Conservation (phyloP, 2,113 vertebrate genomes). For the Zapus hudsonius region DNA sequence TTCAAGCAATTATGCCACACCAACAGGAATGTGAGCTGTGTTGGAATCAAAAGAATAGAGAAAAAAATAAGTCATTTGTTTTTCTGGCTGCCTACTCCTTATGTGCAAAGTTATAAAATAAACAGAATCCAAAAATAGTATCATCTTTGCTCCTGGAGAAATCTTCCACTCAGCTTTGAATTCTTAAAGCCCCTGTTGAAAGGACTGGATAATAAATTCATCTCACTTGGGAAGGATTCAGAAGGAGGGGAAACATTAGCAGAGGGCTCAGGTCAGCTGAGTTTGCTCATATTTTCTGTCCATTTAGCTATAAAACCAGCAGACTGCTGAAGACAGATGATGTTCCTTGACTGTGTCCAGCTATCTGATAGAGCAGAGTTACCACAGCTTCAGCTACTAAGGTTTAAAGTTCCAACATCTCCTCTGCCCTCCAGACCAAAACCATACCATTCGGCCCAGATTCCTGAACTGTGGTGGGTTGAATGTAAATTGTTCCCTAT, state of each 20-base stretch:
- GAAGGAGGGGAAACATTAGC: not conserved
- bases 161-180: not conserved
- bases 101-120: slow-evolving; percentile 62
- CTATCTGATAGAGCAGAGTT: not conserved
- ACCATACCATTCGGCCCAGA: not conserved
- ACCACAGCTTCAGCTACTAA: not conserved
- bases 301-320: not conserved
- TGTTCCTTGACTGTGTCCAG: not conserved
- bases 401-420: not conserved
- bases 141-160: slow-evolving; percentile 14
- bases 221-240: not conserved
- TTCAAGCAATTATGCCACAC: slow-evolving; percentile 24
- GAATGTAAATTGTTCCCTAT: too few species aligned
- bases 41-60: slow-evolving; percentile 1
- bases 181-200: slow-evolving; percentile 23
- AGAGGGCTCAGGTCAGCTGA: not conserved
- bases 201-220: not conserved
- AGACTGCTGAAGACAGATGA: not conserved
- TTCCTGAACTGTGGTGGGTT: not conserved
- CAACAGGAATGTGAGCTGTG: slow-evolving; percentile 42
- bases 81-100: slow-evolving; percentile 43
- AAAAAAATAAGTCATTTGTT: slow-evolving; percentile 33
- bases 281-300: not conserved
- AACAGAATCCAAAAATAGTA: slow-evolving; percentile 52
- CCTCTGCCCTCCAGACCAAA: not conserved